Base-by-base conservation (phyloP, 92 coral and sea anemone species). In the Actinostola sp. region DNA sequence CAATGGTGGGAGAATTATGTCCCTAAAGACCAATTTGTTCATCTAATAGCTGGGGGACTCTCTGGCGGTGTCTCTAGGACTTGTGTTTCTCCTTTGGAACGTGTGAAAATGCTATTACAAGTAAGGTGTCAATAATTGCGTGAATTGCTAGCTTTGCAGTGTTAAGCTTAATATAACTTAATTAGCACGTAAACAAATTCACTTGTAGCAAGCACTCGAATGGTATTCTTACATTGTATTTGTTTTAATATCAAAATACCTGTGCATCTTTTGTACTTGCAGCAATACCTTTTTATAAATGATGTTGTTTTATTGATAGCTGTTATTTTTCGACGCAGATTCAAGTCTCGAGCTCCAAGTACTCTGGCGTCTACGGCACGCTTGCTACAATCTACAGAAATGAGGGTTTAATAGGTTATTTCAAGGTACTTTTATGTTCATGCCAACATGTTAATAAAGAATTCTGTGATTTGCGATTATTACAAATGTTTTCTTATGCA, bases 11-110 rank as follows among this genome's bases (percentile, higher is more conserved):
- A 83, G 35, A 54, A 32, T 2, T 83, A 83, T 68, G 35, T 83
- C 57, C 89, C 89, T 9, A 89, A 80, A 51, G 89, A 82, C 17
- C 93, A 89, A 28, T 43, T 86, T 44, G 66, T 84, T 41, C 93
- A 89, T 52, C 73, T 89, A 33, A 43, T 89, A 1, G 85, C 90
- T 13, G 93, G 93, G 31, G 93, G 93, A 54, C 34, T 89, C 3
- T 90, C 93, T 31, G 93, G 90, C 17, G 93, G 90, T 7, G 90
- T 89, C 11, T 84, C 90, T 2, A 84, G 93, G 64, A 89, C 93
- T 6, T 89, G 90, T 76, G 93, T 89, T 64, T 89, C 93, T 39
- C 93, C 93, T 1, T 71, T 89, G 70, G 93, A 89, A 80, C 81
- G 93, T 71, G 93, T 89, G 43, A 89, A 89, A 73, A 89, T 89